A percentile compares a stretch with the other conserved stretches of the same genome.
phyloP scores from a whole-genome alignment of 2,797 vertebrate genomes.

The Craterocephalus amniculus region DNA sequence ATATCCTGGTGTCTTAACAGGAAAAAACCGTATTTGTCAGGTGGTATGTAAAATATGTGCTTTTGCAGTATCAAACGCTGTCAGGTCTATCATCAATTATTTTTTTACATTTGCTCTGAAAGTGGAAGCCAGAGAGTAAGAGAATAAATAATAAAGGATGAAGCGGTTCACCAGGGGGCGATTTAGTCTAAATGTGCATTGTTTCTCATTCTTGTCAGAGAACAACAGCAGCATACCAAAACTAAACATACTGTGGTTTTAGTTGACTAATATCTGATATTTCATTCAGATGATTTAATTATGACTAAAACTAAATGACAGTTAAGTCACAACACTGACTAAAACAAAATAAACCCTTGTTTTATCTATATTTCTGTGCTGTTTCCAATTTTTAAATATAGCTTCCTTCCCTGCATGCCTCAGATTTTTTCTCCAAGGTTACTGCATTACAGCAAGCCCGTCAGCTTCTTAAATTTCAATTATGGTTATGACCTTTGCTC shows the following conservation, averaged over 20 bases:
- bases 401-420: not conserved
- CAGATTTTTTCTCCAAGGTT: constrained; percentile 50
- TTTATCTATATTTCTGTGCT: not conserved
- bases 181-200: constrained; percentile 24
- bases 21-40: constrained; percentile 42
- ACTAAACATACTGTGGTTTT: no score
- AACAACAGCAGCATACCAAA: no score
- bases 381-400: not conserved
- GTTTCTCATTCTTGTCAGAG: not conserved
- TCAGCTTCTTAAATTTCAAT: constrained; percentile 64
- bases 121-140: constrained; percentile 1
- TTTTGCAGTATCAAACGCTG: constrained; percentile 41
- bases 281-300: no score
- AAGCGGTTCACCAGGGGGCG: not conserved
- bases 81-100: constrained; percentile 22
- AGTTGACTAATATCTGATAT: no score
- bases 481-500: constrained; percentile 63
- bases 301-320: no score
- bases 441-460: constrained; percentile 26
- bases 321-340: no score
- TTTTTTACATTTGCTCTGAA: constrained; percentile 11
- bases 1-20: constrained; percentile 27
- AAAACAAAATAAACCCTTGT: no score
- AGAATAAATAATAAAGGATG: constrained; percentile 32
- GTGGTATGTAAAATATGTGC: constrained; percentile 38